phyloP scores from a whole-genome alignment of 2,113 vertebrate genomes.

The Aspiorhynchus laticeps region DNA sequence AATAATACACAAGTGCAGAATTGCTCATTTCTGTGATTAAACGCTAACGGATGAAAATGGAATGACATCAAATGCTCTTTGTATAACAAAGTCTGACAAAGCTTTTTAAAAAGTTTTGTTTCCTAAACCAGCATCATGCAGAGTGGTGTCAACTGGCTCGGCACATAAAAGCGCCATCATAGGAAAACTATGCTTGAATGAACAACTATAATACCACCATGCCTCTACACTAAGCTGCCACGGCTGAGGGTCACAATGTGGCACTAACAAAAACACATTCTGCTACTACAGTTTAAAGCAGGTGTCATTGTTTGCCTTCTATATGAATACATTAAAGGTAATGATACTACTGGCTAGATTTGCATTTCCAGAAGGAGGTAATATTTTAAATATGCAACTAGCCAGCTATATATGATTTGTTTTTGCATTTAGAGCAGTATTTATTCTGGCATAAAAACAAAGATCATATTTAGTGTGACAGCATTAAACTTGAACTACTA shows the following conservation, averaged over 20 bases:
- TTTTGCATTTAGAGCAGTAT: not conserved
- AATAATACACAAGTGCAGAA: slow-evolving; percentile 23
- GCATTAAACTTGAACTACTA: not conserved
- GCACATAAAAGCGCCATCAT: not conserved
- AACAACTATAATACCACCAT: not conserved
- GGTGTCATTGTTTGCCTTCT: not conserved
- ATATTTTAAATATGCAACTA: not conserved
- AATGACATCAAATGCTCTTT: not conserved
- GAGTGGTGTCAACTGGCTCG: not conserved
- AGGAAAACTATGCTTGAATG: not conserved
- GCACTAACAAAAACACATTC: not conserved
- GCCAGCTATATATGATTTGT: not conserved
- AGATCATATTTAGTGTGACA: not conserved
- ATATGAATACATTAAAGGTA: not conserved
- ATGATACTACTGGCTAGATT: not conserved
- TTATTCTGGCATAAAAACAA: not conserved
- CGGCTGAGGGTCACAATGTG: not conserved
- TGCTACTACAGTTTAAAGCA: not conserved
- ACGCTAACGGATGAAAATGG: not conserved
- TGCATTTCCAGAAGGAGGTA: not conserved
- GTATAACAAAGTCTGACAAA: not conserved
- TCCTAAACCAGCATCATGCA: not conserved
- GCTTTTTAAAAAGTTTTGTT: slow-evolving; percentile 1
- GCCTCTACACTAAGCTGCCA: not conserved
- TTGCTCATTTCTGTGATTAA: slow-evolving; percentile 6